Conservation (phyloP, 35 echinoderm and acorn worm species). For the Lytechinus variegatus region DNA sequence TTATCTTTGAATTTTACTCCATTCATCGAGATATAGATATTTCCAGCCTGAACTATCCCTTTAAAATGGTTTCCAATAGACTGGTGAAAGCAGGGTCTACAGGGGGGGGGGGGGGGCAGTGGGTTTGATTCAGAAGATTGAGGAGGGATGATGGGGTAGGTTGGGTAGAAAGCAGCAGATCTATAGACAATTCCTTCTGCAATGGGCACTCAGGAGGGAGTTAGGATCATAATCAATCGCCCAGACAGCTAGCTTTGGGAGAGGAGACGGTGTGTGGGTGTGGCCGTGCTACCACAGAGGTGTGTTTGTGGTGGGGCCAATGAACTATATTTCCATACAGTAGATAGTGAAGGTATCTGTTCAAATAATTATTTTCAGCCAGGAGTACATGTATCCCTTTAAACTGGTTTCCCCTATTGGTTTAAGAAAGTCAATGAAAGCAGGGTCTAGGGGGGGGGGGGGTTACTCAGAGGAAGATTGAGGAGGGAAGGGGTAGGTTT, state of each 20-base stretch:
- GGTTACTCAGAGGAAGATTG: neutral
- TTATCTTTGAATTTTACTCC: too few species aligned
- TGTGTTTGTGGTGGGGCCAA: neutral
- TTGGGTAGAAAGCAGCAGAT: too few species aligned
- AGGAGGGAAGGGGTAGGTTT: neutral
- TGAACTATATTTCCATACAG: too few species aligned
- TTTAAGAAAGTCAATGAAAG: neutral
- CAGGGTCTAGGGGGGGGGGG: neutral
- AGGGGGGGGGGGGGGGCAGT: neutral
- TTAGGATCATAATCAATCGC: neutral
- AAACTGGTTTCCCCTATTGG: neutral
- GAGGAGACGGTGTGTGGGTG: conserved; percentile 8
- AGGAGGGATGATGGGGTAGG: neutral
- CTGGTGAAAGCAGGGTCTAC: too few species aligned
- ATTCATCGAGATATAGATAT: too few species aligned
- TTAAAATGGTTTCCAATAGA: too few species aligned
- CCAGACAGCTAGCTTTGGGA: neutral
- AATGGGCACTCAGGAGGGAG: neutral
- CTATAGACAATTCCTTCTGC: too few species aligned
- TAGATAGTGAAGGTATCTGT: too few species aligned
- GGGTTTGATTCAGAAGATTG: neutral
- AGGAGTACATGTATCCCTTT: too few species aligned
- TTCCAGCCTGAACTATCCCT: too few species aligned
- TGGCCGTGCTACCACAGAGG: neutral
- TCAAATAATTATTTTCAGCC: too few species aligned